Percentiles rank a stretch among this genome's conserved stretches.
These are phyloP conservation scores for Odocoileus hemionus DNA, from an alignment of 2,113 vertebrate species.

Conservation along the genomic window DNA sequence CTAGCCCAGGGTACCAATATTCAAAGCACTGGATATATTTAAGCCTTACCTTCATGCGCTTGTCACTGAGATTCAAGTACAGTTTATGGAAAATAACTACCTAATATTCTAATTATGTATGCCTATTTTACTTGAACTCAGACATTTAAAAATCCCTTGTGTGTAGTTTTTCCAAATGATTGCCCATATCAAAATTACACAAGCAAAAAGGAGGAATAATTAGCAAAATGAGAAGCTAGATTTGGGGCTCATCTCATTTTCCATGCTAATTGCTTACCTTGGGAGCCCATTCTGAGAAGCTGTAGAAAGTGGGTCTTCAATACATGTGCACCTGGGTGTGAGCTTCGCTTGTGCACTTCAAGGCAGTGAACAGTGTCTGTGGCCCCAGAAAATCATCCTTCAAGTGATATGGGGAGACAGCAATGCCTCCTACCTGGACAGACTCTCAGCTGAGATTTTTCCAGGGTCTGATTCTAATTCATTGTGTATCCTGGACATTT, in stretches of 20 bases:
- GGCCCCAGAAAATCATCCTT: background rate
- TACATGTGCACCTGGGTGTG: background rate
- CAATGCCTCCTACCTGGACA: background rate
- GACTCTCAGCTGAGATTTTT: background rate
- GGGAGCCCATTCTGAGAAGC: background rate
- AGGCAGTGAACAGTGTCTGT: background rate
- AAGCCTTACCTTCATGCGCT: conserved; percentile 14
- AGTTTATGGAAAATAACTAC: conserved; percentile 40
- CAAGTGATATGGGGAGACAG: background rate
- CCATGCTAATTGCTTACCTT: conserved; percentile 21
- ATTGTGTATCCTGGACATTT: background rate
- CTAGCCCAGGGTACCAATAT: background rate
- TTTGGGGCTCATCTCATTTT: conserved; percentile 5
- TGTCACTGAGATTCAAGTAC: background rate
- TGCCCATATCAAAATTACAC: conserved; percentile 47
- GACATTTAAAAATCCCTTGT: conserved; percentile 53
- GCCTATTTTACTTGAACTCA: conserved; percentile 61
- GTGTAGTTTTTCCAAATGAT: conserved; percentile 60
- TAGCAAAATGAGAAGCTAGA: conserved; percentile 55
- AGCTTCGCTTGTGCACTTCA: background rate
- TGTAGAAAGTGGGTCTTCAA: background rate
- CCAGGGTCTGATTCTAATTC: background rate
- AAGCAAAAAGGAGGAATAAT: conserved; percentile 59
- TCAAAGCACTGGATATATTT: background rate
- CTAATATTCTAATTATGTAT: conserved; percentile 22